Conservation (phyloP, 2,797 vertebrate genomes). For the Hydrolagus colliei region DNA sequence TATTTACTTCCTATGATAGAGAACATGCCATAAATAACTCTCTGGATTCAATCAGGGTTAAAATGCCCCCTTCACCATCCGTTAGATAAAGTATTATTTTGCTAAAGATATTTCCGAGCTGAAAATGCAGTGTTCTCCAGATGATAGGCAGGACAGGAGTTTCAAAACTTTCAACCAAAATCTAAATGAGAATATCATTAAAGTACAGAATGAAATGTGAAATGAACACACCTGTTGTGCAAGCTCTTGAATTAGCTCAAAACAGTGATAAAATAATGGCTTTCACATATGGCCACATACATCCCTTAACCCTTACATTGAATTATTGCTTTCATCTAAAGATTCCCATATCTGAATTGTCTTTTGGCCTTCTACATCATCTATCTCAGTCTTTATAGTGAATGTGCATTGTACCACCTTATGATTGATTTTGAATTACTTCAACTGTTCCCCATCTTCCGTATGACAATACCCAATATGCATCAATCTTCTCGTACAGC, state of each 20-base stretch:
- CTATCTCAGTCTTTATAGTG: background rate
- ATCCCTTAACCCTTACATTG: background rate
- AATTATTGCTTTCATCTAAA: conserved; percentile 1
- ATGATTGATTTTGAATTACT: conserved; percentile 12
- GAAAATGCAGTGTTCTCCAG: too few relatives aligned
- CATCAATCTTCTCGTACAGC: background rate
- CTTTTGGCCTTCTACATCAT: background rate
- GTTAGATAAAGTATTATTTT: too few relatives aligned
- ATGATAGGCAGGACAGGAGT: too few relatives aligned
- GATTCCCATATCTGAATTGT: background rate
- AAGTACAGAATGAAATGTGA: background rate
- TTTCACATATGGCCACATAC: background rate
- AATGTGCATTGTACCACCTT: background rate
- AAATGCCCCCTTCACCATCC: too few relatives aligned
- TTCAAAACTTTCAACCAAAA: too few relatives aligned
- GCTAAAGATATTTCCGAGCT: too few relatives aligned
- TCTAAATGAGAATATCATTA: too few relatives aligned
- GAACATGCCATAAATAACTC: too few relatives aligned
- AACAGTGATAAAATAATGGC: background rate
- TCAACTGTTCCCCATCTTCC: background rate
- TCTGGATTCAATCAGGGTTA: too few relatives aligned
- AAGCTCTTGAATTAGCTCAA: background rate
- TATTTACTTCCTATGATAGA: too few relatives aligned
- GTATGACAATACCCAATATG: background rate
- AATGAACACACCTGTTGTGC: background rate